Percentiles rank a stretch among this genome's conserved stretches.
These are phyloP conservation scores for Scylla paramamosain DNA, from an alignment of 1,140 invertebrate species.

Conservation along the genomic window DNA sequence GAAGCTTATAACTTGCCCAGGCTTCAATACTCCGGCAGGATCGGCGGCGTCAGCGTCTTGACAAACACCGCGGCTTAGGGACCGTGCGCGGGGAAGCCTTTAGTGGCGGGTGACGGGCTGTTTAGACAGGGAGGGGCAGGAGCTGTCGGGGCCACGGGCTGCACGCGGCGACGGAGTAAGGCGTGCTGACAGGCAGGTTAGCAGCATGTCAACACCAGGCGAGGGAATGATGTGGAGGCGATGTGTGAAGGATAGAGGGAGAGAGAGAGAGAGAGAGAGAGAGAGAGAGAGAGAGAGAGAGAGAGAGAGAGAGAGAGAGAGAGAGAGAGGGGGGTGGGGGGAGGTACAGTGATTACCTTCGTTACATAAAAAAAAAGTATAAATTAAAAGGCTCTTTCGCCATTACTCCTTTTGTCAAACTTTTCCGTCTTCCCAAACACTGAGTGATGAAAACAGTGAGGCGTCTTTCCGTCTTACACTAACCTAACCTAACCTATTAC, in stretches of 20 bases:
- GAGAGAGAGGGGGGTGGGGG: too few species aligned
- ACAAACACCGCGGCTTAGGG: not conserved
- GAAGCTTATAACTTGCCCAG: too few species aligned
- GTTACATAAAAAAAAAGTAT: too few species aligned
- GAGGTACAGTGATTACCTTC: too few species aligned
- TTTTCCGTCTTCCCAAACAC: not conserved
- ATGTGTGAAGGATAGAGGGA: not conserved
- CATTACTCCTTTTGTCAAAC: not conserved
- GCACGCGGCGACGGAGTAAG: not conserved
- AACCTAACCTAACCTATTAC: too few species aligned
- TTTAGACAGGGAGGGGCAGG: not conserved
- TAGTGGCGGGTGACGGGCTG: not conserved
- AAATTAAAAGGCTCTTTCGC: too few species aligned
- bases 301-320: too few species aligned
- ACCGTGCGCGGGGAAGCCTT: not conserved
- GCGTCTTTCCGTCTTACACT: too few species aligned
- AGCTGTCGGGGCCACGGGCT: not conserved
- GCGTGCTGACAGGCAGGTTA: not conserved
- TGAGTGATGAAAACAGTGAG: not conserved
- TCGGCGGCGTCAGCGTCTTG: not conserved
- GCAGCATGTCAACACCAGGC: not conserved
- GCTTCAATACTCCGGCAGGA: too few species aligned
- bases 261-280: slow-evolving; percentile 11
- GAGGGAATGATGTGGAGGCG: not conserved
- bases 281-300: not conserved